Base-by-base conservation (phyloP, 2,113 vertebrate species). In the Malurus alboscapulatus region DNA sequence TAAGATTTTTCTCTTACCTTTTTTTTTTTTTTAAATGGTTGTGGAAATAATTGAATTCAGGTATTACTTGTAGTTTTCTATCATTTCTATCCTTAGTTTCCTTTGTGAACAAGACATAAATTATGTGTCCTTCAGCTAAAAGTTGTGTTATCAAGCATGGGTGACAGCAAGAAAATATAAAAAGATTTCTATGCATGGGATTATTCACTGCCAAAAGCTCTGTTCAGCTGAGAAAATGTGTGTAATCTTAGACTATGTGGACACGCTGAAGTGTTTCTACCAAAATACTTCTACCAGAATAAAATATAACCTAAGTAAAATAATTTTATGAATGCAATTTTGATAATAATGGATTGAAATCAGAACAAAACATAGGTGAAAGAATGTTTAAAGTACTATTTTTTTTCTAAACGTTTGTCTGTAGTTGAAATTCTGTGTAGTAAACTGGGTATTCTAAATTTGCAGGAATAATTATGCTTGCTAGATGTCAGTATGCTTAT, bases 261-360 rank as follows among this genome's bases (percentile, higher is more conserved):
- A 34, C 30, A 42, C 54, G 82, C 65, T 84, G 84, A 90, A 78
- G 36, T 47, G 22, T 48, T 89, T 96, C 38, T 76, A 65, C 30
- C 19, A 40, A 84, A 77, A 76, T 19, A n/a, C 40, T 93, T 92
- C 50, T 83, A 44, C 45, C 42, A 74, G 88, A 95, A 55, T 88
- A 20, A 86, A 90, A 92, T 82, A 68, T 82, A 90, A 61, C 53
- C 44, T 40, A 68, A 93, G 69, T 42, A 78, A 96, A 95, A 92
- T 24, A n/a, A 86, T 78, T 91, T 92, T 8, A 40, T 62, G 48
- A 85, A 89, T 26, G 45, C 75, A 44, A 24, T 72, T 40, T 55
- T 94, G 62, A 61, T n/a, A 71, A 87, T 88, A 53, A 42, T 75
- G 11, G 66, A 32, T 65, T 83, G 42, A 87, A 92, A 68, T 69